phyloP scores from a whole-genome alignment of 1,140 invertebrate species.

The Homarus americanus region DNA sequence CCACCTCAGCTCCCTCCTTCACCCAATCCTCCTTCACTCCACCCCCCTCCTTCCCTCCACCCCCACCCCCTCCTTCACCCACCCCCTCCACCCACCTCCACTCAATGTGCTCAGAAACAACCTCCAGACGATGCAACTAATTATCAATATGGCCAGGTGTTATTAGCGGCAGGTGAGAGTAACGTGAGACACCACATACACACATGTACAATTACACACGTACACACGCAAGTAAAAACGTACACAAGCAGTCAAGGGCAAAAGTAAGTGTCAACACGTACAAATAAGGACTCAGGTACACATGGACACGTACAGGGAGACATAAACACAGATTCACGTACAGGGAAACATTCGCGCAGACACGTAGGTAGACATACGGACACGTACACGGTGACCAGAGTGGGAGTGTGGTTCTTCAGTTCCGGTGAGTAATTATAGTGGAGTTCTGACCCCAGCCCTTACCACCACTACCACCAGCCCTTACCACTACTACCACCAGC shows the following conservation, averaged over 20 bases:
- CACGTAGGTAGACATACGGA: not conserved
- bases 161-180: too few species aligned
- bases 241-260: not conserved
- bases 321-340: too few species aligned
- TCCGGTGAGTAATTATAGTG: too few species aligned
- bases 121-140: not conserved
- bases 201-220: slow-evolving; percentile 7
- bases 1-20: too few species aligned
- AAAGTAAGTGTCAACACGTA: not conserved
- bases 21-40: too few species aligned
- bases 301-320: not conserved
- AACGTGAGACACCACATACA: too few species aligned
- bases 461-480: not conserved
- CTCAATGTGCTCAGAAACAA: not conserved
- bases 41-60: too few species aligned
- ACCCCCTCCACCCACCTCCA: not conserved
- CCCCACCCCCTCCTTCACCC: too few species aligned
- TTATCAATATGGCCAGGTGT: too few species aligned
- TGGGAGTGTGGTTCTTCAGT: too few species aligned
- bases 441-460: not conserved
- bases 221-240: not conserved
- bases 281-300: not conserved
- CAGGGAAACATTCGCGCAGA: too few species aligned
- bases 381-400: not conserved
- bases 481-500: too few species aligned